A percentile compares a stretch with the other conserved stretches of the same genome.
Conservation (phyloP, 2,113 vertebrate genomes). For the Hirundichthys speculiger region DNA sequence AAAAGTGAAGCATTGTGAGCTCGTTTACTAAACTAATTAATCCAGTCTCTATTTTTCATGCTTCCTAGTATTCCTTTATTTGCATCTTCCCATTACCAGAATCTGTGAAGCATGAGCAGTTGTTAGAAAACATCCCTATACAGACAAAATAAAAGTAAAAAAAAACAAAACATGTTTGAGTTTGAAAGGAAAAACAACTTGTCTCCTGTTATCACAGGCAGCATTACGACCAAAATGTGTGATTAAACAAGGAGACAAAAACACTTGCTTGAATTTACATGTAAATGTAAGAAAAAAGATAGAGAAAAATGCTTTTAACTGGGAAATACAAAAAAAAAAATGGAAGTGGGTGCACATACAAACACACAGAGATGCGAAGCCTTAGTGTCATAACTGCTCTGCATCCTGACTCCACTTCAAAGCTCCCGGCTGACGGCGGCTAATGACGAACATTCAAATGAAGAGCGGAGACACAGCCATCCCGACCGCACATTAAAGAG, state of each 20-base stretch:
- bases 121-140: conserved; percentile 41
- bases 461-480: conserved; percentile 74
- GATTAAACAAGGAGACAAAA: conserved; percentile 31
- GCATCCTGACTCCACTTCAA: conserved; percentile 72
- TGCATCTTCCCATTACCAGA: conserved; percentile 40
- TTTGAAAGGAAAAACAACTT: conserved; percentile 25
- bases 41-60: conserved; percentile 32
- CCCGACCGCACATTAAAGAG: conserved; percentile 63
- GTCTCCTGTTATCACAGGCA: conserved; percentile 32
- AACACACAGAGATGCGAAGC: conserved; percentile 50
- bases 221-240: conserved; percentile 37
- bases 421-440: conserved; percentile 68
- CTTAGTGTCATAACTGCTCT: conserved; percentile 61
- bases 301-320: conserved; percentile 12
- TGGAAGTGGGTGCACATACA: conserved; percentile 45
- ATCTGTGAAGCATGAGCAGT: conserved; percentile 39
- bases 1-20: conserved; percentile 16
- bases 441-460: conserved; percentile 77
- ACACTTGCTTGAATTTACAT: conserved; percentile 34
- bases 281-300: not conserved
- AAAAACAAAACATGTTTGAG: conserved; percentile 21
- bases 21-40: conserved; percentile 42
- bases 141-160: not conserved
- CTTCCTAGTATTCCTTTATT: conserved; percentile 39
- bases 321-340: conserved; percentile 33